Evolutionary conservation across 2,113 vertebrate genomes (phyloP).

Genomic region (Eclectus roratus): DNA sequence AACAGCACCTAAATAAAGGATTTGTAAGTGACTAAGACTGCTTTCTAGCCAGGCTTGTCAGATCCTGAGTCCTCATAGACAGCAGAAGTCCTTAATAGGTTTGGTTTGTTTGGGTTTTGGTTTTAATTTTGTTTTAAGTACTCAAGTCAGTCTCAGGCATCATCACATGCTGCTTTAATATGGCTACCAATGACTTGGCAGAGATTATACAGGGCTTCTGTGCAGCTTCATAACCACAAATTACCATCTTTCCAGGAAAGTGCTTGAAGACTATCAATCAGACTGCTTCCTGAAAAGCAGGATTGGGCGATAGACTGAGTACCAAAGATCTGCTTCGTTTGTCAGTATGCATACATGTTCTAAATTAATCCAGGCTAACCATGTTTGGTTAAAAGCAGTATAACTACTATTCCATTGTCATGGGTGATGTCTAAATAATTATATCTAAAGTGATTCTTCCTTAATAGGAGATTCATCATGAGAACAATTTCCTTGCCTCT

Average conservation of each 20-base stretch:
- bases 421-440: neutral
- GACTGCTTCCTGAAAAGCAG: neutral
- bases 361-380: neutral
- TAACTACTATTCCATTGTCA: neutral
- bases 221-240: neutral
- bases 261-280: neutral
- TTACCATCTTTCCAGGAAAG: neutral
- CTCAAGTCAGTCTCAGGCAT: neutral
- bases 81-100: rapidly evolving
- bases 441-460: neutral
- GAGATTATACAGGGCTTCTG: neutral
- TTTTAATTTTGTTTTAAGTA: neutral
- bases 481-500: neutral
- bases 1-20: neutral
- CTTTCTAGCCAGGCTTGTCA: neutral
- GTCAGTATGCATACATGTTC: neutral
- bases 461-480: neutral
- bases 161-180: neutral
- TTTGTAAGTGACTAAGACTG: neutral
- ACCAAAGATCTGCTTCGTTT: neutral
- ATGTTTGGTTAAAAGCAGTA: neutral
- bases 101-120: neutral
- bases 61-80: neutral
- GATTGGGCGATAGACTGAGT: neutral
- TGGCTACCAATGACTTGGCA: neutral